Percentiles rank a stretch among this genome's conserved stretches.
Conservation (phyloP, 2,797 vertebrate species). For the Antennarius maculatus region DNA sequence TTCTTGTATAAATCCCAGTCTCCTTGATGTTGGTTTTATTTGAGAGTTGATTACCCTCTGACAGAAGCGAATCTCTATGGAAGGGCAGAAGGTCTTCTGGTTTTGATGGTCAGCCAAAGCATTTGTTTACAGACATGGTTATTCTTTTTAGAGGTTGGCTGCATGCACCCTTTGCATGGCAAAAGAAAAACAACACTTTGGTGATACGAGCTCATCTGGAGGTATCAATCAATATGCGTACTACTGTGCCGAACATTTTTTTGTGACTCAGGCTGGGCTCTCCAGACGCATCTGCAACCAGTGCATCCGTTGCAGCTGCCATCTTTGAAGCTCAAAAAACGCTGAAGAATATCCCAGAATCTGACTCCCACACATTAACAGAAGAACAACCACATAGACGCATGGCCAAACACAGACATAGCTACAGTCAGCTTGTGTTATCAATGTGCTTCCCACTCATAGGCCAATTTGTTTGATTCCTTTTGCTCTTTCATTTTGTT, state of each 20-base stretch:
- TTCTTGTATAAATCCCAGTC: slow-evolving; percentile 72
- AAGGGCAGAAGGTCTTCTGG: slow-evolving; percentile 68
- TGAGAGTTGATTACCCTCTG: slow-evolving; percentile 84
- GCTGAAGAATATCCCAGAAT: slow-evolving; percentile 66
- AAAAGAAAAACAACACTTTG: slow-evolving; percentile 68
- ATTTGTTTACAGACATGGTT: slow-evolving; percentile 74
- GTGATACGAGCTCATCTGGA: slow-evolving; percentile 67
- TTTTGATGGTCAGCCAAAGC: slow-evolving; percentile 83
- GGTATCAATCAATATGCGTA: slow-evolving; percentile 73
- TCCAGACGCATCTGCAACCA: slow-evolving; percentile 69
- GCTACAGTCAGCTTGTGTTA: slow-evolving; percentile 57
- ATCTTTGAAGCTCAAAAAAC: slow-evolving; percentile 75
- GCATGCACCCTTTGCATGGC: slow-evolving; percentile 61
- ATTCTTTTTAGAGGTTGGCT: slow-evolving; percentile 68
- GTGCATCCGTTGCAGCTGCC: slow-evolving; percentile 56
- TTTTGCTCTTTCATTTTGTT: slow-evolving; percentile 54
- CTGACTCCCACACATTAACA: slow-evolving; percentile 74
- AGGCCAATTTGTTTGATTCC: slow-evolving; percentile 73
- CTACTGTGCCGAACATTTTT: slow-evolving; percentile 55
- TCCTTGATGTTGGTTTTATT: slow-evolving; percentile 81
- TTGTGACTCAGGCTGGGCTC: slow-evolving; percentile 75
- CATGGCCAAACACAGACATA: slow-evolving; percentile 51
- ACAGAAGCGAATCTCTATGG: slow-evolving; percentile 77
- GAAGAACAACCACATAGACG: slow-evolving; percentile 58
- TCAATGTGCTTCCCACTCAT: slow-evolving; percentile 73